phyloP scores from a whole-genome alignment of 2,888 invertebrate genomes.

The Plebejus melissa region DNA sequence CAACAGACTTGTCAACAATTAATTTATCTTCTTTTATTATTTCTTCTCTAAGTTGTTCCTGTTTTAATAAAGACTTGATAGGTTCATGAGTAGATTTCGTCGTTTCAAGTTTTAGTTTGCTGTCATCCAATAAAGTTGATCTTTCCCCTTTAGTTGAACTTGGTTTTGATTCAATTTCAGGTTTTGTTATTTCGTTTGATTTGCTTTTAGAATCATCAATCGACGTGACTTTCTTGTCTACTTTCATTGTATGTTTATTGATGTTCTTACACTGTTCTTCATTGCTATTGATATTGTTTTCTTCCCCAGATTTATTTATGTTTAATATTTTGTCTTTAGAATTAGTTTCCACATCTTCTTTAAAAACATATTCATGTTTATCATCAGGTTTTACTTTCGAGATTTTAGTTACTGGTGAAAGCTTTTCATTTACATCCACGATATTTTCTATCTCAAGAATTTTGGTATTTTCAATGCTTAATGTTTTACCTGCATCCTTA shows the following conservation, averaged over 20 bases:
- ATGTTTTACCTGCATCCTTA: conserved; percentile 29
- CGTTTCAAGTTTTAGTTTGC: background rate
- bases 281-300: background rate
- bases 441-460: background rate
- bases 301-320: conserved; percentile 17
- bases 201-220: background rate
- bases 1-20: background rate
- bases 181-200: conserved; percentile 10
- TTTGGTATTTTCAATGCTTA: background rate
- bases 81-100: background rate
- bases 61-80: background rate
- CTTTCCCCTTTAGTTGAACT: background rate
- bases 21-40: background rate
- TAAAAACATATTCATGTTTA: background rate
- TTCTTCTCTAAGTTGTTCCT: background rate
- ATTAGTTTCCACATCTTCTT: conserved; percentile 29
- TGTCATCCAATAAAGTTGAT: background rate
- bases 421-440: background rate
- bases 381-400: background rate
- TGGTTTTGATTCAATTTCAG: background rate
- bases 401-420: background rate
- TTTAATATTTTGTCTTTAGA: conserved; percentile 31
- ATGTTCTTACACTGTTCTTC: background rate
- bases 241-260: conserved; percentile 20
- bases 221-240: conserved; percentile 21